Evolutionary conservation across 2,888 invertebrate genomes (phyloP), one percentile per base, ranked within the genome.

Genomic region (Lottia scabra): DNA sequence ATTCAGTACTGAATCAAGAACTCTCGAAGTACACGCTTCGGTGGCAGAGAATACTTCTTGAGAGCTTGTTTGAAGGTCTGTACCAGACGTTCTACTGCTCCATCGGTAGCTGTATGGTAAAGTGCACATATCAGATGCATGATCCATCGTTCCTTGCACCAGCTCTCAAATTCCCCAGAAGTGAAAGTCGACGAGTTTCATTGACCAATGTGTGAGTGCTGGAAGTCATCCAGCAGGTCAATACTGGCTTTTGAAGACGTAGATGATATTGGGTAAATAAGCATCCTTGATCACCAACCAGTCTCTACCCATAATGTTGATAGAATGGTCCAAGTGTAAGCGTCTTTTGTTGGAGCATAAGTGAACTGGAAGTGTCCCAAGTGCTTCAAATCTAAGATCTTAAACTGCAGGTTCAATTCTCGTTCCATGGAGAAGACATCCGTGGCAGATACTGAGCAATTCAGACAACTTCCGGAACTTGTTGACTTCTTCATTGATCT

Each of bases 191-290:
- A 16, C 16, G 72, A 72, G 43, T 74, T 74, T 74, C 73, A 12
- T 62, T 48, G 27, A 74, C 72, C 15, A 74, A 26, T 19, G 74
- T 64, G 56, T 75, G 66, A 75, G 68, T 75, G 74, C 23, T 74
- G 65, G 19, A 75, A 75, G 66, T 74, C 68, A 27, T 75, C 63
- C 6, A 75, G 45, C 44, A 16, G 19, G 8, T 19, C 1, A 16
- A 23, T 67, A 12, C 1, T 67, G n/a, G 67, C 67, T 38, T 46
- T 67, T 13, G 67, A 19, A 15, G 45, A 26, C 16, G 46, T 67
- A 3, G 67, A 67, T 10, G 67, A 67, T 46, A 43, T 67, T 19
- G 46, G 46, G 67, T 44, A 45, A 23, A 44, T 45, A 44, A 19
- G 67, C 67, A 30, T 43, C 67, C 43, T 23, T 23, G 1, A 67